Evolutionary conservation across 2,888 invertebrate species (phyloP).

Genomic region (Drosophila nigricruria): DNA sequence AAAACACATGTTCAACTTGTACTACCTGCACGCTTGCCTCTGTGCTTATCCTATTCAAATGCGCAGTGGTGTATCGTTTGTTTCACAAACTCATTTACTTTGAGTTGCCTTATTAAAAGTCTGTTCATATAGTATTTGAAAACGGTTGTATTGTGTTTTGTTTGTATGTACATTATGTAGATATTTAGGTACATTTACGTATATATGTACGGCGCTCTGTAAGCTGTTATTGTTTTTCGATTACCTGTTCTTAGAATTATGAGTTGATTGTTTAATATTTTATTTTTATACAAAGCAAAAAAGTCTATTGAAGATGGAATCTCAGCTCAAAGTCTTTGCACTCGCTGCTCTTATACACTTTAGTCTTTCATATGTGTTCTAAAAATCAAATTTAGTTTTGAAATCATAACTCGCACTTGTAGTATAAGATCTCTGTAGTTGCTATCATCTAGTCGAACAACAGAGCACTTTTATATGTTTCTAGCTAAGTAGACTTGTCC

Average conservation of each 20-base stretch:
- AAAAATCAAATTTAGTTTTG: not conserved
- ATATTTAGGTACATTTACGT: conserved; percentile 28
- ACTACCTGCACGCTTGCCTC: conserved; percentile 14
- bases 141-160: conserved; percentile 26
- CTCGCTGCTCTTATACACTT: not conserved
- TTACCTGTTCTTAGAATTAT: conserved; percentile 46
- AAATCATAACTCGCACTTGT: not conserved
- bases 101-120: conserved; percentile 43
- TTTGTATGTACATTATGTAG: conserved; percentile 19
- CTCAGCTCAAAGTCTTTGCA: not conserved
- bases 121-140: conserved; percentile 25
- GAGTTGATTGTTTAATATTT: conserved; percentile 16
- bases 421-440: not conserved
- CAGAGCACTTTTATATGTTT: not conserved
- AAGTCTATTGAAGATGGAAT: not conserved
- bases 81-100: conserved; percentile 14
- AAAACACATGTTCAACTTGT: not conserved
- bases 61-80: conserved; percentile 4
- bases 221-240: conserved; percentile 25
- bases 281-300: not conserved
- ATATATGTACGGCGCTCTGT: not conserved
- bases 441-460: not conserved
- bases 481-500: not conserved
- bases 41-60: conserved; percentile 8
- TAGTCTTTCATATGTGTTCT: not conserved